Evolutionary conservation across 2,888 invertebrate species (phyloP), one percentile per base, ranked within the genome.

Genomic region (Drosophila koepferae): DNA sequence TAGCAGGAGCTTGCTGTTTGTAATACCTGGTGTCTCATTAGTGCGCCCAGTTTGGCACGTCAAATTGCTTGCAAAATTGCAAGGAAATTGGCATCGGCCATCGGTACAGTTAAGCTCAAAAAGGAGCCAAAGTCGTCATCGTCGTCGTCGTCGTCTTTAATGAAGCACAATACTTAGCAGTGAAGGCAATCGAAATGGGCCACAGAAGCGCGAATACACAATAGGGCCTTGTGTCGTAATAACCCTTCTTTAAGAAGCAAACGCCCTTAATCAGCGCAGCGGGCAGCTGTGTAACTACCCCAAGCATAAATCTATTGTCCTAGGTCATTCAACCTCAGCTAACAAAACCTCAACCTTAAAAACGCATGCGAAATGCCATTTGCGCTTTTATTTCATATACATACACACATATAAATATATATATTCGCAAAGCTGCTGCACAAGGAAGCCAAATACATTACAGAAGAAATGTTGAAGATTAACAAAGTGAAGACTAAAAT

Each of bases 221-320:
- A 64, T 51, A 63, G 64, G 60, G 46, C 49, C 49, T 51, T 65
- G 58, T 40, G 59, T 54, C 48, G 65, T 71, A 79, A 80, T 82
- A 86, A 88, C 86, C 89, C 75, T 80, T 80, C 80, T 81, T 86
- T 65, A 86, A 89, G 84, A 88, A 59, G 77, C 68, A 74, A 80
- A 80, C 89, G 86, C 84, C 86, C 87, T 84, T 82, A 86, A 86
- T 89, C 86, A 86, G 81, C 86, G 51, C 89, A 86, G 81, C 86
- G 89, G 84, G 85, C 86, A 78, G 77, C 74, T 56, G 72, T 73
- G 49, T 72, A 86, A 89, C 86, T 87, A 87, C 89, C 87, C 87
- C 89, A 87, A 87, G 82, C 78, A 78, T 83, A 71, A 72, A 72
- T 78, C 77, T 85, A 87, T 87, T 87, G 87, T 87, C 87, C 89